Base-by-base conservation (phyloP, 64 coral and sea anemone genomes). In the Astreopora myriophthalma region DNA sequence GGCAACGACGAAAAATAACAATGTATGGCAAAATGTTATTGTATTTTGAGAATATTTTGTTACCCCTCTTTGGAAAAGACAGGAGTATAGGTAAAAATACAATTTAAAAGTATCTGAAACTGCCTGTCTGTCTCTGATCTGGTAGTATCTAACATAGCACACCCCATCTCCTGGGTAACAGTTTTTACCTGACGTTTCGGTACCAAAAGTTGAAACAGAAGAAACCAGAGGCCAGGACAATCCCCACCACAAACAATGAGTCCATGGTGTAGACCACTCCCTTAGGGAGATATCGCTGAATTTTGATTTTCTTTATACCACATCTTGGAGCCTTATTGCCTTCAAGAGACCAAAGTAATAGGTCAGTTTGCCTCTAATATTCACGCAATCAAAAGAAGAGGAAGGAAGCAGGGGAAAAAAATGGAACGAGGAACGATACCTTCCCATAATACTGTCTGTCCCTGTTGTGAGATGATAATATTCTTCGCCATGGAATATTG, bases 181-280 rank as follows among this genome's bases (percentile, higher is more conserved):
- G 1, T 12, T 57, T n/a, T 44, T 73, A 92, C 92, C 86, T 94
- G 48, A 89, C 68, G 16, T 83, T 51, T 22, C 92, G 85, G 19
- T 94, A 81, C 3, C 48, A 42, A 17, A 94, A 34, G 38, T 94
- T 94, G 49, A 94, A 94, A 30, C 55, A 20, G 58, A 94, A 40
- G 26, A 89, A 80, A 0, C 42, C 64, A 12, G 58, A 28, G 3
- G 92, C 74, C 26, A 94, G 79, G 9, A 74, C 7, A 49, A 88
- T 84, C 0, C 92, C 92, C 1, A 94, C 2, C 6, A 25, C 52
- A 48, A 86, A 94, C 6, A 94, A 7, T 12, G 75, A 73, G 22
- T 76, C 79, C 67, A 94, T 84, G 31, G 37, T 36, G 32, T 70
- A 89, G 7, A 94, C 87, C 9, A 94, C 36, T 10, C 64, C 30